Evolutionary conservation across 2,797 vertebrate species (phyloP).

Genomic region (Balearica regulorum): DNA sequence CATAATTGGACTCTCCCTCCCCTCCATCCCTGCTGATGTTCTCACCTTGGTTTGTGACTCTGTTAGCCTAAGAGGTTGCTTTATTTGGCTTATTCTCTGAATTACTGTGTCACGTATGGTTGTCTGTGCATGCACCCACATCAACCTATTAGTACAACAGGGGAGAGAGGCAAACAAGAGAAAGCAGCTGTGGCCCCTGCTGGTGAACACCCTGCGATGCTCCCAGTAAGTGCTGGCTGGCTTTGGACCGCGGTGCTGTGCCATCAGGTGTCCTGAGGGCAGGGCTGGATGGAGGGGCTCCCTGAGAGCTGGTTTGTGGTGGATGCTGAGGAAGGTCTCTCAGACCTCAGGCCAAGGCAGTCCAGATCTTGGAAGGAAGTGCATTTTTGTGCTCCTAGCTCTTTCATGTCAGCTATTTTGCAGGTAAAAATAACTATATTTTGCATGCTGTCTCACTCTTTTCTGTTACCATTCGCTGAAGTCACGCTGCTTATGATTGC

Average conservation of each 20-base stretch:
- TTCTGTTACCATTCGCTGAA: background rate
- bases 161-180: background rate
- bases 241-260: background rate
- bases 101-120: background rate
- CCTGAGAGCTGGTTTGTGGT: background rate
- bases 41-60: background rate
- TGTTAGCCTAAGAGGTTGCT: background rate
- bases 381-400: background rate
- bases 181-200: background rate
- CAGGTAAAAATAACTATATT: background rate
- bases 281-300: background rate
- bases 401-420: background rate
- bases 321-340: background rate
- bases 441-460: background rate
- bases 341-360: background rate
- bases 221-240: background rate
- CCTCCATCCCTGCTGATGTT: background rate
- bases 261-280: background rate
- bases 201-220: background rate
- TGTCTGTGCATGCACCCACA: background rate
- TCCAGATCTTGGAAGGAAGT: background rate
- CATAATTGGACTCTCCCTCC: background rate
- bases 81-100: background rate
- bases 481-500: background rate
- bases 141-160: background rate